A percentile compares a stretch with the other conserved stretches of the same genome.
Conservation (phyloP, 1,140 invertebrate genomes). For the Helicoverpa armigera region DNA sequence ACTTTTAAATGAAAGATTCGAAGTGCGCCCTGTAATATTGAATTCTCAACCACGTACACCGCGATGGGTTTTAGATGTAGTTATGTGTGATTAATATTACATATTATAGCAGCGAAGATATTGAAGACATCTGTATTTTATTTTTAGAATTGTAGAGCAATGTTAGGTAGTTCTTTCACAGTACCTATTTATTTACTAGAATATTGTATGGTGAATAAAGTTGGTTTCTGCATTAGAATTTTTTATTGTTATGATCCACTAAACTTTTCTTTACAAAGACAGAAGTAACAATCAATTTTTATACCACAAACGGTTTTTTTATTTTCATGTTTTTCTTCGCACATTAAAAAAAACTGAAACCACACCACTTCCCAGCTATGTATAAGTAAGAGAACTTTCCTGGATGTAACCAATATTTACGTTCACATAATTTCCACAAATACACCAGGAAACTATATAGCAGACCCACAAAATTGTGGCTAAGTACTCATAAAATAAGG, state of each 20-base stretch:
- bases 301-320: no score
- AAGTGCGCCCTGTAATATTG: slow-evolving; percentile 53
- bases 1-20: slow-evolving; percentile 68
- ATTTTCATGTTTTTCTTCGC: neutral
- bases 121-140: neutral
- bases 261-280: no score
- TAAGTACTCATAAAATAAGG: slow-evolving; percentile 9
- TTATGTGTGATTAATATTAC: slow-evolving; percentile 34
- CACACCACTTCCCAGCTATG: neutral
- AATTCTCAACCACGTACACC: slow-evolving; percentile 37
- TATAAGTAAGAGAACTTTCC: neutral
- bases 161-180: no score
- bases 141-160: no score
- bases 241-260: no score
- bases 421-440: neutral
- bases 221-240: no score
- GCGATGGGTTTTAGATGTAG: slow-evolving; percentile 10
- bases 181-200: no score
- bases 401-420: neutral
- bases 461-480: neutral
- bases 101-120: neutral
- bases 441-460: neutral
- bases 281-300: no score
- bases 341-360: neutral
- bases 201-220: no score